A percentile compares a stretch with the other conserved stretches of the same genome.
Evolutionary conservation across 2,113 vertebrate species (phyloP).

Genomic region (Desmodus rotundus): DNA sequence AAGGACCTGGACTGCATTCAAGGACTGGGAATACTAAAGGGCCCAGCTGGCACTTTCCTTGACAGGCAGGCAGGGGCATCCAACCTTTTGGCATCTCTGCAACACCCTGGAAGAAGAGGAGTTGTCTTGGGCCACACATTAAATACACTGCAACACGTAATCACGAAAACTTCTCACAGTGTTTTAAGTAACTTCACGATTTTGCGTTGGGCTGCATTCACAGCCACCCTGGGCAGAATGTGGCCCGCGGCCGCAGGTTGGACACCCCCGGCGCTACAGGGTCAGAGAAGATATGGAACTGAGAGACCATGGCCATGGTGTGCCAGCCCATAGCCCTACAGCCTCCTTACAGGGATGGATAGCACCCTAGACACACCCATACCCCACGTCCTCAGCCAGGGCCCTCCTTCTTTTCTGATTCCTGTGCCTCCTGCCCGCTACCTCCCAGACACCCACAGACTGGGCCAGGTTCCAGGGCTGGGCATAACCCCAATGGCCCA

Average conservation of each 20-base stretch:
- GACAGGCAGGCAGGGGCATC: no score
- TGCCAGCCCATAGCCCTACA: neutral
- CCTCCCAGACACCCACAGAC: neutral
- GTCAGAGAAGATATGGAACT: neutral
- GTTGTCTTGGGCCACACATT: no score
- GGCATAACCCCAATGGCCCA: neutral
- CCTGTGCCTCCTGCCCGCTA: neutral
- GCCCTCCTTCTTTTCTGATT: neutral
- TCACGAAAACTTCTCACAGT: no score
- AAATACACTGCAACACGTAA: no score
- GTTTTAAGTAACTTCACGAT: no score
- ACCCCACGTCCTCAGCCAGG: neutral
- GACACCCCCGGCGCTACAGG: neutral
- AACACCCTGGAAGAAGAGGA: no score
- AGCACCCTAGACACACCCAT: neutral
- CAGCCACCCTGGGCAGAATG: no score
- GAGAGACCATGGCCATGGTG: neutral
- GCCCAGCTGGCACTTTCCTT: neutral
- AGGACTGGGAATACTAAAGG: neutral
- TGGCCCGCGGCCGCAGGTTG: no score
- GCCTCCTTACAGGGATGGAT: neutral
- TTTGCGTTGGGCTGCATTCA: no score
- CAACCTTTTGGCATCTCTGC: no score
- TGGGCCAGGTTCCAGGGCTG: neutral
- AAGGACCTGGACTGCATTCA: neutral